These are phyloP conservation scores for Styela clava DNA, from an alignment of 23 tunicate species.

Conservation along the genomic window DNA sequence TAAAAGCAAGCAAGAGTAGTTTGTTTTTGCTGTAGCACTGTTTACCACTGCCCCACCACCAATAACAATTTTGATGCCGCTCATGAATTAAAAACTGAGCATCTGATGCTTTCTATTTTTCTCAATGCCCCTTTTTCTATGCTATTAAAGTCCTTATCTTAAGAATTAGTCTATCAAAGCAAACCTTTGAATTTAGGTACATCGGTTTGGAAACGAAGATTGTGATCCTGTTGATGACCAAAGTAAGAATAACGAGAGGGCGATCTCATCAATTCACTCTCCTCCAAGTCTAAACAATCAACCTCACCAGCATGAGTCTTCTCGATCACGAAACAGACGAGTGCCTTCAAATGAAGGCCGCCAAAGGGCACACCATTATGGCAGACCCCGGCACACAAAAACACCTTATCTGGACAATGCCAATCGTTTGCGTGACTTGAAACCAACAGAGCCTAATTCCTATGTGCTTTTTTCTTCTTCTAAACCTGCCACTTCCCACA, in stretches of 20 bases:
- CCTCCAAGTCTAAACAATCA: not conserved
- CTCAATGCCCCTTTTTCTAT: too few species aligned
- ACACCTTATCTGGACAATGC: conserved; percentile 74
- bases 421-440: conserved; percentile 58
- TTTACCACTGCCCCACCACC: too few species aligned
- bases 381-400: conserved; percentile 52
- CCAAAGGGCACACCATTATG: not conserved
- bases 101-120: too few species aligned
- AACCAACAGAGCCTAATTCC: conserved; percentile 90
- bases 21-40: too few species aligned
- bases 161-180: too few species aligned
- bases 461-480: conserved; percentile 81
- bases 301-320: not conserved
- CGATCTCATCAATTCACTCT: not conserved
- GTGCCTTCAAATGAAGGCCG: conserved; percentile 25
- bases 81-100: too few species aligned
- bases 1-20: too few species aligned
- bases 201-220: not conserved
- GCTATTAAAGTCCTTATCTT: too few species aligned
- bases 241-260: not conserved
- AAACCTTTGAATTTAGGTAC: not conserved
- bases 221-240: not conserved
- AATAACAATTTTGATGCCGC: too few species aligned
- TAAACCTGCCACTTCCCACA: conserved; percentile 2
- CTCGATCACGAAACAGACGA: not conserved